A percentile compares a stretch with the other conserved stretches of the same genome.
phyloP scores from a whole-genome alignment of 2,113 vertebrate genomes.

The Larimichthys polyactis region DNA sequence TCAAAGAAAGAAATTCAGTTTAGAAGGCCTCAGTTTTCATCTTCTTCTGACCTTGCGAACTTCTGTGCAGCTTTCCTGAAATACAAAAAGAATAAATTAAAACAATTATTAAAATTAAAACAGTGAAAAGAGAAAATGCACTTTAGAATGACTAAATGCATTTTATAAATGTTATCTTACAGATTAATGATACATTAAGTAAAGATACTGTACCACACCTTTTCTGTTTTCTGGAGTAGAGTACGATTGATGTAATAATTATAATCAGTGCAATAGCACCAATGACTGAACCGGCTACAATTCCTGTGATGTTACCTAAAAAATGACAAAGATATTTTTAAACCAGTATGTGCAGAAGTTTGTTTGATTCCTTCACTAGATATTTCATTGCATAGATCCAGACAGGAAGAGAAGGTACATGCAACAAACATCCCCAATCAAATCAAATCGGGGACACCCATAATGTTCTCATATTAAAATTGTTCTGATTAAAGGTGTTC shows the following conservation, averaged over 20 bases:
- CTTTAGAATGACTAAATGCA: background rate
- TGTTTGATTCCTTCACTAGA: too few relatives aligned
- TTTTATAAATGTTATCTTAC: background rate
- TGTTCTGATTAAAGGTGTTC: too few relatives aligned
- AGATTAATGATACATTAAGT: background rate
- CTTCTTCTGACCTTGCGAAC: background rate
- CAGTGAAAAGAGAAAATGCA: background rate
- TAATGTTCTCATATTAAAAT: too few relatives aligned
- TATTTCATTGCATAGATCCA: background rate
- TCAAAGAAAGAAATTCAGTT: background rate
- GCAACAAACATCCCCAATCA: background rate
- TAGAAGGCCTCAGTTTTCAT: background rate
- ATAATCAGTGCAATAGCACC: conserved; percentile 53
- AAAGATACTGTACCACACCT: conserved; percentile 35
- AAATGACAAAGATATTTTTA: conserved; percentile 23
- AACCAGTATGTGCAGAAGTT: background rate
- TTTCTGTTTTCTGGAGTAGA: conserved; percentile 61
- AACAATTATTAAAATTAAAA: background rate
- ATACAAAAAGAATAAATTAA: background rate
- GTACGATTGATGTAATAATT: conserved; percentile 49
- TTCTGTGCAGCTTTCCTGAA: conserved; percentile 55
- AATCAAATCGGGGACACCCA: too few relatives aligned
- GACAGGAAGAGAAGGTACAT: background rate
- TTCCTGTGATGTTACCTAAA: conserved; percentile 66
- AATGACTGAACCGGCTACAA: conserved; percentile 71